phyloP scores from a whole-genome alignment of 2,797 vertebrate genomes.

The Scyliorhinus canicula region DNA sequence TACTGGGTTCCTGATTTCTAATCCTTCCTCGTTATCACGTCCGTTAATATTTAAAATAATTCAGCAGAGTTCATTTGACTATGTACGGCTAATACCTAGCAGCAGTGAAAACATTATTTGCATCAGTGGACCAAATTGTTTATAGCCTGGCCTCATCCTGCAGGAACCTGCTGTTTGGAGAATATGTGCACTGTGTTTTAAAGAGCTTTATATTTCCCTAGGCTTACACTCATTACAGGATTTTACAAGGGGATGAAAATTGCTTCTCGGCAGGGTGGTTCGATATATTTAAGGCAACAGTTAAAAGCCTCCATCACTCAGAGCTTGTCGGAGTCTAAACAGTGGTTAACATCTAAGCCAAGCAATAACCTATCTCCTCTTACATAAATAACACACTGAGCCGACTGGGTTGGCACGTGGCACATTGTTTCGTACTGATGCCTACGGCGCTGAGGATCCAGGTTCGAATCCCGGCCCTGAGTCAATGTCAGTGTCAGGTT shows the following conservation, averaged over 20 bases:
- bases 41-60: neutral
- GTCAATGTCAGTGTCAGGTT: too few relatives aligned
- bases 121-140: slow-evolving; percentile 29
- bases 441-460: too few relatives aligned
- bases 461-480: too few relatives aligned
- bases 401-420: too few relatives aligned
- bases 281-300: neutral
- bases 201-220: slow-evolving; percentile 26
- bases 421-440: too few relatives aligned
- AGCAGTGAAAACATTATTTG: slow-evolving; percentile 23
- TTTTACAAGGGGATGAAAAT: slow-evolving; percentile 33
- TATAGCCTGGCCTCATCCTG: slow-evolving; percentile 22
- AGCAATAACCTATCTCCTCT: neutral
- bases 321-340: neutral
- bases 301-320: neutral
- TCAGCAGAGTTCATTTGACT: neutral
- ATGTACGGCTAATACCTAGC: neutral
- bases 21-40: neutral
- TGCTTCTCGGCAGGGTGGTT: slow-evolving; percentile 13
- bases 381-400: too few relatives aligned
- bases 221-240: neutral
- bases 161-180: slow-evolving; percentile 6
- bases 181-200: neutral
- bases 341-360: neutral
- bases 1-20: neutral